phyloP scores from a whole-genome alignment of 92 coral and sea anemone species.

The Meandrina meandrites region DNA sequence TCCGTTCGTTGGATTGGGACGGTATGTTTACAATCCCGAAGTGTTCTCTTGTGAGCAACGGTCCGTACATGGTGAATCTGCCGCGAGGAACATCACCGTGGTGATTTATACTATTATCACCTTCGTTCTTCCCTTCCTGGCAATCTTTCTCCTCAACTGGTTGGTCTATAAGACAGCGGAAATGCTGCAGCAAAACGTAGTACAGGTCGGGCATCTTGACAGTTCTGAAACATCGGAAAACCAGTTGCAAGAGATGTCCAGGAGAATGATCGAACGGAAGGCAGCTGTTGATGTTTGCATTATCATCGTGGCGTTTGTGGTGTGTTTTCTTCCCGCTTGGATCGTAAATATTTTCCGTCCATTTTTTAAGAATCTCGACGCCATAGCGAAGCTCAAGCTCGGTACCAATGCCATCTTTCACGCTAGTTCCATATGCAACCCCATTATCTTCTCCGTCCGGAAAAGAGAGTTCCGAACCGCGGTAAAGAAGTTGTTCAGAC shows the following conservation, averaged over 20 bases:
- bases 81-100: not conserved
- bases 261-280: not conserved
- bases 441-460: slow-evolving; percentile 3
- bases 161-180: not conserved
- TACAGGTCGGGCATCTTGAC: not conserved
- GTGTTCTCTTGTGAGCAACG: slow-evolving; percentile 1
- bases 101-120: not conserved
- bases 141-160: not conserved
- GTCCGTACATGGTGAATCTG: not conserved
- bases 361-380: not conserved
- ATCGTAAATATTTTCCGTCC: not conserved
- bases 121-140: not conserved
- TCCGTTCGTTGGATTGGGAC: not conserved
- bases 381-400: not conserved
- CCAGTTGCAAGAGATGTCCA: not conserved
- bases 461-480: not conserved
- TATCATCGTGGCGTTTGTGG: slow-evolving; percentile 1
- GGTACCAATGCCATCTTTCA: not conserved
- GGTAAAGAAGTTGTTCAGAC: not conserved
- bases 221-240: not conserved
- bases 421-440: not conserved
- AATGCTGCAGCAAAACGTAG: not conserved
- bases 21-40: not conserved
- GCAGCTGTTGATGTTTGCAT: slow-evolving; percentile 4
- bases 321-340: slow-evolving; percentile 16